These are phyloP conservation scores for Danio choprae DNA, from an alignment of 2,797 vertebrate species.

Conservation along the genomic window DNA sequence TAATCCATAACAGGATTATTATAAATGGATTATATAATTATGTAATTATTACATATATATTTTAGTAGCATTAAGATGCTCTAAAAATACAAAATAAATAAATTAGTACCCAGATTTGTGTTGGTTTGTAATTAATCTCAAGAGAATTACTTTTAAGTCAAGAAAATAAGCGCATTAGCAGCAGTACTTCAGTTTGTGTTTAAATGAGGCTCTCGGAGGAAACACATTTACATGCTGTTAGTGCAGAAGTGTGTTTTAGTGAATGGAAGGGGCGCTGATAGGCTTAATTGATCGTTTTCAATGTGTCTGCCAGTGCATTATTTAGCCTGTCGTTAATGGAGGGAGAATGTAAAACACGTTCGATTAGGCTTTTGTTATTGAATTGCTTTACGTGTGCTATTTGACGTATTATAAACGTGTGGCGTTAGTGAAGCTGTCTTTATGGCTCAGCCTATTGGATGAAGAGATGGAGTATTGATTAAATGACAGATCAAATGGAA, in stretches of 20 bases:
- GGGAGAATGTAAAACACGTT: not conserved
- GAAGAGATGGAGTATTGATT: slow-evolving; percentile 18
- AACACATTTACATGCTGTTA: not conserved
- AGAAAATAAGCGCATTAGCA: not conserved
- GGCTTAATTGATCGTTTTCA: slow-evolving; percentile 33
- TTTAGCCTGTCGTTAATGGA: slow-evolving; percentile 34
- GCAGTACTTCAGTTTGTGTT: not conserved
- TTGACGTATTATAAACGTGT: not conserved
- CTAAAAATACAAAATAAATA: too few species aligned
- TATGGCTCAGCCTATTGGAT: not conserved
- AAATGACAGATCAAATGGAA: slow-evolving; percentile 11
- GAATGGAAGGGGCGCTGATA: not conserved
- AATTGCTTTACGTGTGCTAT: slow-evolving; percentile 24
- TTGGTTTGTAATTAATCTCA: too few species aligned
- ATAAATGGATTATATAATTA: too few species aligned
- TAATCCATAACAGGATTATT: too few species aligned
- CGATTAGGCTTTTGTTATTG: slow-evolving; percentile 41
- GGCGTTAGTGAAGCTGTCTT: not conserved
- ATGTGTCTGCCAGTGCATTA: slow-evolving; percentile 23
- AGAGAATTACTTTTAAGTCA: not conserved
- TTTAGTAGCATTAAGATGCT: too few species aligned
- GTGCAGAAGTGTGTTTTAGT: not conserved
- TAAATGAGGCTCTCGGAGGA: not conserved
- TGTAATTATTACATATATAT: too few species aligned
- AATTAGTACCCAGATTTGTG: too few species aligned